Conservation (phyloP, 2,797 vertebrate genomes). For the Sebastes trivittatus region DNA sequence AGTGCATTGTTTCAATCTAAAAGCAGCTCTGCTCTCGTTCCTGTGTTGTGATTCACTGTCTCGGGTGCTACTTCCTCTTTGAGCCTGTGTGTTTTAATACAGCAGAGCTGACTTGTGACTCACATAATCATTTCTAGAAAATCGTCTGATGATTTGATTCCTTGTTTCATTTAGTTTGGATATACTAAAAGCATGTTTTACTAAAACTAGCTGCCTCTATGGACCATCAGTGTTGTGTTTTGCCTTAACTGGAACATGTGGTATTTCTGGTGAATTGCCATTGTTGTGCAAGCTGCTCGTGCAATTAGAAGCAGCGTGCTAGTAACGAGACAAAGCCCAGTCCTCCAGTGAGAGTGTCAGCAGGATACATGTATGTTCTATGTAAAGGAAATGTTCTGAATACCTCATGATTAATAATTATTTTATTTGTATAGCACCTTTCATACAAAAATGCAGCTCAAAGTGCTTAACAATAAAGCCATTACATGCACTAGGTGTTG, state of each 20-base stretch:
- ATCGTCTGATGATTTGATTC: neutral
- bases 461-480: too few relatives aligned
- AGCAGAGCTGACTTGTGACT: neutral
- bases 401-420: neutral
- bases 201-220: neutral
- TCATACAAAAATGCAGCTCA: too few relatives aligned
- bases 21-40: conserved; percentile 8
- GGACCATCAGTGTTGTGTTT: neutral
- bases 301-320: conserved; percentile 27
- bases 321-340: neutral
- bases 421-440: too few relatives aligned
- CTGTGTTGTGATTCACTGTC: conserved; percentile 65
- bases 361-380: neutral
- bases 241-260: neutral
- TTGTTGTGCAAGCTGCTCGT: conserved; percentile 14
- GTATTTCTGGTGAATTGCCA: conserved; percentile 28
- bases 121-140: neutral
- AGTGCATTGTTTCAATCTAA: neutral
- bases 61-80: conserved; percentile 66
- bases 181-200: neutral
- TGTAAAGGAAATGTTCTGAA: neutral
- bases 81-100: neutral
- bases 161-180: neutral
- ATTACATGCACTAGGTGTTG: too few relatives aligned
- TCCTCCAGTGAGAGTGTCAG: neutral